phyloP scores from a whole-genome alignment of 2,797 vertebrate genomes.

The Rhinichthys osculus region DNA sequence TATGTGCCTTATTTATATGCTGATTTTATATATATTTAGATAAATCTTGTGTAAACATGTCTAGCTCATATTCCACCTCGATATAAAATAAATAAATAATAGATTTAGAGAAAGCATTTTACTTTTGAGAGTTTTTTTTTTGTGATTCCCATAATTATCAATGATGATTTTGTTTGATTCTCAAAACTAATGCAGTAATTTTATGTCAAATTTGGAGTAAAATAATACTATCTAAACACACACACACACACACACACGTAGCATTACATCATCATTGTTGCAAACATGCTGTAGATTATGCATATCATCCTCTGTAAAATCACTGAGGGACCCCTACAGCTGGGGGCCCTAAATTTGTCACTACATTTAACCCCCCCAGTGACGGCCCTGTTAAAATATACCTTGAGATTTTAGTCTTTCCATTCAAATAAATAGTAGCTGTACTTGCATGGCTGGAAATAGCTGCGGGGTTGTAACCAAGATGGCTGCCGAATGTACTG shows the following conservation, averaged over 20 bases:
- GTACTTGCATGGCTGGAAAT: slow-evolving; percentile 1
- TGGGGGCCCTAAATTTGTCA: not conserved
- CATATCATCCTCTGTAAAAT: not conserved
- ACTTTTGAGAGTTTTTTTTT: not conserved
- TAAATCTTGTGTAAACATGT: not conserved
- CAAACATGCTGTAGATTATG: not conserved
- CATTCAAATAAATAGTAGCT: not conserved
- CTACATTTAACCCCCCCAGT: not conserved
- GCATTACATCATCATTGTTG: not conserved
- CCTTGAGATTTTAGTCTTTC: not conserved
- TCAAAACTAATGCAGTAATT: not conserved
- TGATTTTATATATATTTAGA: not conserved
- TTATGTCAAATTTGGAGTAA: not conserved
- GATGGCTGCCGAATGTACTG: not conserved
- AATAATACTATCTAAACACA: not conserved
- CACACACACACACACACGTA: too few relatives aligned
- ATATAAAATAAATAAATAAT: not conserved
- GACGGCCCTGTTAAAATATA: not conserved
- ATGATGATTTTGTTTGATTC: not conserved
- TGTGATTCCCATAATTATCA: not conserved
- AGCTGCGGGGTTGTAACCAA: not conserved
- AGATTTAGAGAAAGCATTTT: not conserved
- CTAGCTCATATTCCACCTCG: not conserved
- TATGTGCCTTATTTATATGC: not conserved
- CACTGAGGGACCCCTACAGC: not conserved